Evolutionary conservation across 2,113 vertebrate species (phyloP), one percentile per base, ranked within the genome.

Genomic region (Entelurus aequoreus): DNA sequence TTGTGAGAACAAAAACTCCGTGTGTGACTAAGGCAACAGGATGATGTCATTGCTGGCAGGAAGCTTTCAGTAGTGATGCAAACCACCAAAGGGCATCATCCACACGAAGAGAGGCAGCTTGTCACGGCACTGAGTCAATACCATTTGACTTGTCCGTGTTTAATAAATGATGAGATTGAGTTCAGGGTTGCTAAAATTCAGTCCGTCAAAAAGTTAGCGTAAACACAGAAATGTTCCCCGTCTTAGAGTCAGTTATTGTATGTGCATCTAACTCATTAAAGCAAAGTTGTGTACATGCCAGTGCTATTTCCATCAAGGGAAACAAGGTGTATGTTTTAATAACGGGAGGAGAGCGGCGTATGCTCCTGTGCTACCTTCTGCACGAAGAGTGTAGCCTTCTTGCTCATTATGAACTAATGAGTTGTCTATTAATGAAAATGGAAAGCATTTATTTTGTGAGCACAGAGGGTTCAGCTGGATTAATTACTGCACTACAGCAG

Each of bases 381-480:
- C 67, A 73, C 54, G 19, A 69, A 76, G 82, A 81, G 77, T 61
- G 68, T 77, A 71, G 84, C 77, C 74, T 78, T 85, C 78, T 68
- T 81, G 76, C 89, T 89, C 86, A 88, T 90, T 90, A 90, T 75
- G 84, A 60, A 74, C 88, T 89, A 90, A 91, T 91, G 90, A 90
- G 83, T 90, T 90, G 88, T 90, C 89, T 90, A 90, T 90, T 90
- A 91, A 89, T 90, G 88, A 90, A 90, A 90, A 89, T 84, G 87
- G 87, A 90, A 90, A 90, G 88, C 89, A 90, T 90, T 90, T 90
- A 89, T 89, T 91, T 89, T 88, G 84, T 42, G 71, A 85, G 84
- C 85, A 85, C 87, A 85, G 86, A 86, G 86, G 84, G 81, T 89
- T 89, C 83, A 84, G 84, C 78, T 84, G 87, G 87, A 90, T 90